Evolutionary conservation across 2,113 vertebrate genomes (phyloP).

Genomic region (Hepsetus odoe): DNA sequence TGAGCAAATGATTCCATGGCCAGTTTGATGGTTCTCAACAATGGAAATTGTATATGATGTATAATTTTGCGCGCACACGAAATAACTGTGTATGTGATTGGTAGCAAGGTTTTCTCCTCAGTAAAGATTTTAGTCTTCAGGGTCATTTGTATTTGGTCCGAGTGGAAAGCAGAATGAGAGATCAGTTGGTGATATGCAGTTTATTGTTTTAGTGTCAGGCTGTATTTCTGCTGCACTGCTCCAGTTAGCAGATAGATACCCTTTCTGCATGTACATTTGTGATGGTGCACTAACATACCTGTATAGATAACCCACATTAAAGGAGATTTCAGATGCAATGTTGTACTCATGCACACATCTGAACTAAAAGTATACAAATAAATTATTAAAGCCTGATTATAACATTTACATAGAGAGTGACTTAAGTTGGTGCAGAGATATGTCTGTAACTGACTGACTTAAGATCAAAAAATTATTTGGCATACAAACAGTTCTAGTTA

Average conservation of each 20-base stretch:
- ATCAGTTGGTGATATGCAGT: slow-evolving; percentile 71
- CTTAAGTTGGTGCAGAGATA: too few relatives aligned
- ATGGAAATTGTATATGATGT: neutral
- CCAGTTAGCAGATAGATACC: neutral
- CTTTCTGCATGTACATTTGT: neutral
- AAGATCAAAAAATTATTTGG: neutral
- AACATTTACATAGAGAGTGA: too few relatives aligned
- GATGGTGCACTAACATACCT: neutral
- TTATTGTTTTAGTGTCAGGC: slow-evolving; percentile 9
- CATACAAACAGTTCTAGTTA: neutral
- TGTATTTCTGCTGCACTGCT: neutral
- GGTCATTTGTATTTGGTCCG: neutral
- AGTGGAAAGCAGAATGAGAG: neutral
- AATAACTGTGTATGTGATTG: neutral
- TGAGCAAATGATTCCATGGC: slow-evolving; percentile 8
- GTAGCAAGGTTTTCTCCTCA: neutral
- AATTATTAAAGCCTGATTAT: too few relatives aligned
- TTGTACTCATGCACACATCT: neutral
- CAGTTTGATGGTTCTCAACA: slow-evolving; percentile 3
- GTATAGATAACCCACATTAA: neutral
- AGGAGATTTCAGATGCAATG: neutral
- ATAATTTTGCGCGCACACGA: neutral
- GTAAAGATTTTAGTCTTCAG: neutral
- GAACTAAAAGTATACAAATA: too few relatives aligned
- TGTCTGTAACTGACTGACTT: neutral